phyloP scores from a whole-genome alignment of 2,797 vertebrate species.

The Chiloscyllium punctatum region DNA sequence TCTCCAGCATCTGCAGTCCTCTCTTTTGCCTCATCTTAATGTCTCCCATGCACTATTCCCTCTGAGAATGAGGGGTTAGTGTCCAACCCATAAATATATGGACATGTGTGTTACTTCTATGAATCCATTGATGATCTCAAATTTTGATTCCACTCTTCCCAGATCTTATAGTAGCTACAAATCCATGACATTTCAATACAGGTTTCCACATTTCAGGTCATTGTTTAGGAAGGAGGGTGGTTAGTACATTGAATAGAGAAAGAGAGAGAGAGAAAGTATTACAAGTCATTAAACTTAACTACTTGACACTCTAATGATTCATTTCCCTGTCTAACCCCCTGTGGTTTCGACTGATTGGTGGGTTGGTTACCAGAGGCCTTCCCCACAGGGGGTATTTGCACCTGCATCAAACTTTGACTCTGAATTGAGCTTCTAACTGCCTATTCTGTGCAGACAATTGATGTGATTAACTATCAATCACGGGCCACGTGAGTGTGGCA shows the following conservation, averaged over 20 bases:
- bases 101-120: neutral
- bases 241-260: neutral
- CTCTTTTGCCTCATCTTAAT: too few relatives aligned
- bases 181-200: neutral
- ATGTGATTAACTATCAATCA: constrained; percentile 17
- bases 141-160: neutral
- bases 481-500: neutral
- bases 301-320: constrained; percentile 10
- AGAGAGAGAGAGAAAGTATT: neutral
- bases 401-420: neutral
- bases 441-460: constrained; percentile 1
- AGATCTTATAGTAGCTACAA: neutral
- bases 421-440: neutral
- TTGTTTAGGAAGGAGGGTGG: neutral
- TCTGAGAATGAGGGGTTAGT: neutral
- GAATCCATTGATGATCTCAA: neutral
- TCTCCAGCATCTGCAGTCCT: too few relatives aligned
- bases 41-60: too few relatives aligned
- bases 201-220: neutral
- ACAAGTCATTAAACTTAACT: neutral
- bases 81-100: neutral
- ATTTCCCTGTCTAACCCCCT: neutral
- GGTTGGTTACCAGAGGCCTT: neutral
- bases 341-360: neutral
- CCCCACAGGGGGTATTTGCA: neutral